Percentiles rank a stretch among this genome's conserved stretches.
phyloP scores from a whole-genome alignment of 1,140 invertebrate species.

The Papilio dardanus region DNA sequence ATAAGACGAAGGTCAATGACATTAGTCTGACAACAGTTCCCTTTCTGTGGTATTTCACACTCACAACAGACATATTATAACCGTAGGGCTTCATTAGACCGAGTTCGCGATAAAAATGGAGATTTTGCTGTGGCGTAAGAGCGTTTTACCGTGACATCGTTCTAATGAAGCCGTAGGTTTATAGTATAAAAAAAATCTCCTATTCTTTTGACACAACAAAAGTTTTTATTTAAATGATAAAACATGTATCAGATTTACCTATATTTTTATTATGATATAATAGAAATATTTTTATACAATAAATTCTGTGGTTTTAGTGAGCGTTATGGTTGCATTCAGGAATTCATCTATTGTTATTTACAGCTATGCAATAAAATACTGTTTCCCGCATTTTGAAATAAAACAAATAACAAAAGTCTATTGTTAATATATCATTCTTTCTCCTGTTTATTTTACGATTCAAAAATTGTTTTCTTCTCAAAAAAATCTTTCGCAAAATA shows the following conservation, averaged over 20 bases:
- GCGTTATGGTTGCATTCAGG: slow-evolving; percentile 17
- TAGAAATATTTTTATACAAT: neutral
- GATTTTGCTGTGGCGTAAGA: no score
- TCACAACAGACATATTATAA: no score
- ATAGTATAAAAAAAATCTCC: no score
- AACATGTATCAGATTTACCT: neutral
- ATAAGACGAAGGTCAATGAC: slow-evolving; percentile 21
- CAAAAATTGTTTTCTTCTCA: neutral
- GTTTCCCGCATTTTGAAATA: neutral
- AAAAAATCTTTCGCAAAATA: slow-evolving; percentile 27
- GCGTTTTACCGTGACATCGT: no score
- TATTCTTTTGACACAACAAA: neutral
- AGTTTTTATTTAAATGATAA: neutral
- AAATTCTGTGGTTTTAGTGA: neutral
- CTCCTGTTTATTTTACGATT: neutral
- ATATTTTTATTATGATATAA: neutral
- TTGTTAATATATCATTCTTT: neutral
- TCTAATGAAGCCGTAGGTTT: no score
- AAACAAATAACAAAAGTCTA: neutral
- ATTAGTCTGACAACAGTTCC: neutral
- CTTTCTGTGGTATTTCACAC: neutral
- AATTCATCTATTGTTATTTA: slow-evolving; percentile 1
- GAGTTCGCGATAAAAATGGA: no score
- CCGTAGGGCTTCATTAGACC: no score
- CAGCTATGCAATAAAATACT: neutral